Conservation (phyloP, 2,113 vertebrate genomes). For the Xiphorhynchus elegans region DNA sequence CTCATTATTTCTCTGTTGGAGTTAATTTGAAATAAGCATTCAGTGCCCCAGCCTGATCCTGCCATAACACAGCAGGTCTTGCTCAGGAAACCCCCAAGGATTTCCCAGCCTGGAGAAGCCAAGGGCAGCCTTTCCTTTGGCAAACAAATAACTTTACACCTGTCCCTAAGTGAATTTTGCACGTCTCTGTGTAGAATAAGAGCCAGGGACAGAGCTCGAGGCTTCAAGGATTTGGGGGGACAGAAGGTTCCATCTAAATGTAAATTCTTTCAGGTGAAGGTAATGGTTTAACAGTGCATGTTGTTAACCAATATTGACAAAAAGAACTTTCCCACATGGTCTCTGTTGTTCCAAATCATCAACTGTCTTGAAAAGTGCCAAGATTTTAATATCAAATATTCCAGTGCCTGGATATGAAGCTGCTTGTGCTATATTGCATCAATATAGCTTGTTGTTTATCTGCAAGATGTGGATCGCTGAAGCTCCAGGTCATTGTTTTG, state of each 20-base stretch:
- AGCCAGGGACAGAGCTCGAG: not conserved
- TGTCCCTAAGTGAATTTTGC: not conserved
- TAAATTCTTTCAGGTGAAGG: not conserved
- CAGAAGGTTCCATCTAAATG: not conserved
- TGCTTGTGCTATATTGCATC: conserved; percentile 7
- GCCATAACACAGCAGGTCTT: not conserved
- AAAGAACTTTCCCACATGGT: not conserved
- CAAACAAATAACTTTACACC: rapidly evolving
- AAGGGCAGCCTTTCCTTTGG: not conserved
- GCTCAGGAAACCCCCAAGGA: not conserved
- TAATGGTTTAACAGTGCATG: not conserved
- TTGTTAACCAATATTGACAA: not conserved
- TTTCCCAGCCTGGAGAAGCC: rapidly evolving
- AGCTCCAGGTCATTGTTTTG: conserved; percentile 49
- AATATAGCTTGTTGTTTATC: not conserved
- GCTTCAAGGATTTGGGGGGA: not conserved
- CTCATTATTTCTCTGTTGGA: conserved; percentile 25
- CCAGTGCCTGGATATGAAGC: not conserved
- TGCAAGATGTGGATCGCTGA: conserved; percentile 34
- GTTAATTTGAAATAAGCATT: conserved; percentile 55
- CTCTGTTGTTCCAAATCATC: not conserved
- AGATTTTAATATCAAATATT: not conserved
- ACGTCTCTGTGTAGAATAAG: not conserved
- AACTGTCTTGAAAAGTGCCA: not conserved
- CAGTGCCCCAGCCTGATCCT: not conserved